phyloP scores from a whole-genome alignment of 1,140 invertebrate species.

The Chironomus tepperi region DNA sequence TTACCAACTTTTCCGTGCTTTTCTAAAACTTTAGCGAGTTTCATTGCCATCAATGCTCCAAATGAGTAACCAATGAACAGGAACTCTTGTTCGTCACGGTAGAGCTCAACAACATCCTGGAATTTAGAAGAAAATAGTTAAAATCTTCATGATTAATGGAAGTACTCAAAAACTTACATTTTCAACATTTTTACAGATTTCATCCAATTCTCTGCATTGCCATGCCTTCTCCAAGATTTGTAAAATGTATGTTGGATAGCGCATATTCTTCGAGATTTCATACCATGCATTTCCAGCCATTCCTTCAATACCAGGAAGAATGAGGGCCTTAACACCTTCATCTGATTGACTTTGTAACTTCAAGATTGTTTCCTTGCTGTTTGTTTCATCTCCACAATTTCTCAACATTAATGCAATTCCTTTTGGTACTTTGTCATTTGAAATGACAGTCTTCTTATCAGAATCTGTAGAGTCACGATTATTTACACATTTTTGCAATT shows the following conservation, averaged over 20 bases:
- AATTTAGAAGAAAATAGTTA: background rate
- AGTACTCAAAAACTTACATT: background rate
- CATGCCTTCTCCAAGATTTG: constrained; percentile 30
- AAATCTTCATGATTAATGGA: background rate
- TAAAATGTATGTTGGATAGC: constrained; percentile 30
- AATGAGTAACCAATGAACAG: constrained; percentile 56
- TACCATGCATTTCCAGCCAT: constrained; percentile 42
- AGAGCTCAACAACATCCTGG: constrained; percentile 43
- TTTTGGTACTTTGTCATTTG: constrained; percentile 32
- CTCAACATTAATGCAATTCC: constrained; percentile 45
- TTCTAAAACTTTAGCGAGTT: constrained; percentile 48
- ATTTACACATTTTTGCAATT: constrained; percentile 51
- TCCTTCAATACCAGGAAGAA: constrained; percentile 76
- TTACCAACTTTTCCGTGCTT: constrained; percentile 45
- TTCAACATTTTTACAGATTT: background rate
- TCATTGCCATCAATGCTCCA: constrained; percentile 48
- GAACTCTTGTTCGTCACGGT: constrained; percentile 47
- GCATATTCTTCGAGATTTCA: constrained; percentile 30
- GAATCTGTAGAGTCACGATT: constrained; percentile 41
- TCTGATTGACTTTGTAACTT: constrained; percentile 37
- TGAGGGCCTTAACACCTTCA: constrained; percentile 43
- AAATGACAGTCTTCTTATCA: constrained; percentile 34
- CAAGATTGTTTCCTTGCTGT: constrained; percentile 31
- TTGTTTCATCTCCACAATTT: constrained; percentile 47
- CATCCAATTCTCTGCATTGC: background rate